Evolutionary conservation across 2,113 vertebrate genomes (phyloP).

Genomic region (Crotalus helleri): DNA sequence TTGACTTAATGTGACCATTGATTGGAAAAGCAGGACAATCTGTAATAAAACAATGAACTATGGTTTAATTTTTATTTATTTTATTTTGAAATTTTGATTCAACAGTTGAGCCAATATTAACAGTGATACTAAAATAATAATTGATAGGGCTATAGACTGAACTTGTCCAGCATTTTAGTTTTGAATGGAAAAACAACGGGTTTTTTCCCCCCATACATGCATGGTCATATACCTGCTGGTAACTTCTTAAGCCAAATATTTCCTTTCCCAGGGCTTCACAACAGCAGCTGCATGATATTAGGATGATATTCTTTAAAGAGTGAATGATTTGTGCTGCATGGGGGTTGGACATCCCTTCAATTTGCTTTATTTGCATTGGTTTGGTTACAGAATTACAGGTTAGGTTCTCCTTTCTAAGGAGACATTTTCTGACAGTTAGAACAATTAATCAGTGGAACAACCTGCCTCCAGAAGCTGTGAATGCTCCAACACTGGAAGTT

Average conservation of each 20-base stretch:
- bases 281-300: background rate
- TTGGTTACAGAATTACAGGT: background rate
- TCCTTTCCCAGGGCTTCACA: background rate
- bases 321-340: background rate
- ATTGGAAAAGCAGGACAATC: slow-evolving; percentile 73
- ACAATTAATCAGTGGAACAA: too few relatives aligned
- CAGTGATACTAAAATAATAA: background rate
- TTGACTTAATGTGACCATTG: slow-evolving; percentile 69
- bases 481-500: too few relatives aligned
- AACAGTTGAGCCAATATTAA: background rate
- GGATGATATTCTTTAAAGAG: background rate
- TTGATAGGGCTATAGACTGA: background rate
- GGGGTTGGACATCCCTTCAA: background rate
- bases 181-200: background rate
- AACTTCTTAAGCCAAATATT: background rate
- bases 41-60: slow-evolving; percentile 40
- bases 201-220: background rate
- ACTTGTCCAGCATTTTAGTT: background rate
- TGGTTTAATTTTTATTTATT: background rate
- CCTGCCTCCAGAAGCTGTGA: too few relatives aligned
- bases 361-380: background rate
- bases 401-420: too few relatives aligned
- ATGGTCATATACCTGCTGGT: background rate
- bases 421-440: too few relatives aligned
- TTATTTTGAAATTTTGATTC: background rate